Conservation (phyloP, 2,113 vertebrate genomes). For the Okapia johnstoni region DNA sequence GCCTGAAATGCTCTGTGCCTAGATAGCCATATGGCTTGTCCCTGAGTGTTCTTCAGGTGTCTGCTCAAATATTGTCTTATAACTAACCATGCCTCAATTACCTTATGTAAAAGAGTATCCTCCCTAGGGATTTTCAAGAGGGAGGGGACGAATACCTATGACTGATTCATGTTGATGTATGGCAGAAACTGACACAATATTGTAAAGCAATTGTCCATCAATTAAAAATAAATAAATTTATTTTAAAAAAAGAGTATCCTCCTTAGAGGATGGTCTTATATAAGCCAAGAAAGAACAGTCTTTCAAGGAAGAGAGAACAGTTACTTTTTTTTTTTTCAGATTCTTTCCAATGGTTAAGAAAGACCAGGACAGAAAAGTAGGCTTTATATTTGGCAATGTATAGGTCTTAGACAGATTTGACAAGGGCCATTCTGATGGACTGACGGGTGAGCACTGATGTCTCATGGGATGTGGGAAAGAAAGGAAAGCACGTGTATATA, state of each 20-base stretch:
- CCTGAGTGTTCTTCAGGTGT: neutral
- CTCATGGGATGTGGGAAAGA: neutral
- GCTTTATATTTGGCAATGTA: neutral
- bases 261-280: neutral
- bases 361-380: neutral
- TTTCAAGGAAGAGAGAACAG: neutral
- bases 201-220: no score
- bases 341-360: neutral
- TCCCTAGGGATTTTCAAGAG: neutral
- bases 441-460: neutral
- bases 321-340: neutral
- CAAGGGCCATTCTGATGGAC: neutral
- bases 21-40: neutral
- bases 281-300: neutral
- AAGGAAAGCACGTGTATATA: neutral
- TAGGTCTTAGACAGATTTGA: neutral
- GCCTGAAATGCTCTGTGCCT: neutral
- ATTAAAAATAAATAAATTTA: no score
- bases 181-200: no score
- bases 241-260: neutral
- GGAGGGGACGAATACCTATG: no score
- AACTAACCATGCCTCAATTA: neutral
- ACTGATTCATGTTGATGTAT: no score
- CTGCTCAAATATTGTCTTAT: neutral
- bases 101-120: neutral